These are phyloP conservation scores for Umimayanthus kanabou DNA, from an alignment of 92 coral and sea anemone genomes.

Conservation along the genomic window DNA sequence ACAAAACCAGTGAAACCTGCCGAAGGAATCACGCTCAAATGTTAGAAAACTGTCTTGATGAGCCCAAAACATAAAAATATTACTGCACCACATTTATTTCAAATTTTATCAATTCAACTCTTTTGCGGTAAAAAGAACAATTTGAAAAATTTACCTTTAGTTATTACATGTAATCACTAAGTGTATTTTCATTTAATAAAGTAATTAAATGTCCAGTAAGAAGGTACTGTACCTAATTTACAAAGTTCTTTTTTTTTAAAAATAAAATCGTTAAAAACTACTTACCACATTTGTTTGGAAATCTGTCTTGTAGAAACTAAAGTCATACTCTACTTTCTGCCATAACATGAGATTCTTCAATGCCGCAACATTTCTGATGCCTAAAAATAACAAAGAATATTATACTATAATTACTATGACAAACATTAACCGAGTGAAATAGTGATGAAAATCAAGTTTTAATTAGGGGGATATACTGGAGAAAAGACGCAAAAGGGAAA, in stretches of 20 bases:
- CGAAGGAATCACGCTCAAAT: not conserved
- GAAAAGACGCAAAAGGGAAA: too few relatives aligned
- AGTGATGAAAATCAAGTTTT: too few relatives aligned
- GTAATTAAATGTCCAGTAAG: too few relatives aligned
- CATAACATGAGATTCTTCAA: conserved; percentile 79
- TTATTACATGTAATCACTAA: too few relatives aligned
- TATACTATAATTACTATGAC: too few relatives aligned
- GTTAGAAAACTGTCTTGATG: not conserved
- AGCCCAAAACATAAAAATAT: not conserved
- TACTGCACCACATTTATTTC: too few relatives aligned
- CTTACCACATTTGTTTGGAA: conserved; percentile 78
- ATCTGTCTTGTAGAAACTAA: conserved; percentile 85
- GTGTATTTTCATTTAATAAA: too few relatives aligned
- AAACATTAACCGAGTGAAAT: too few relatives aligned
- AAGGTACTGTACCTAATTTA: not conserved
- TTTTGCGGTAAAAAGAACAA: too few relatives aligned
- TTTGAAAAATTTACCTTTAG: too few relatives aligned
- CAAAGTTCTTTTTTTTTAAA: not conserved
- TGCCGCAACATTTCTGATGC: conserved; percentile 78
- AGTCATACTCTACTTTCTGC: conserved; percentile 97
- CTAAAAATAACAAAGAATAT: conserved; percentile 13
- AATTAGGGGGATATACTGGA: too few relatives aligned
- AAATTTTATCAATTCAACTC: too few relatives aligned
- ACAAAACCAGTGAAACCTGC: conserved; percentile 68
- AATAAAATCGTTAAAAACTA: not conserved